Evolutionary conservation across 2,888 invertebrate species (phyloP).

Genomic region (Pasiphila rectangulata): DNA sequence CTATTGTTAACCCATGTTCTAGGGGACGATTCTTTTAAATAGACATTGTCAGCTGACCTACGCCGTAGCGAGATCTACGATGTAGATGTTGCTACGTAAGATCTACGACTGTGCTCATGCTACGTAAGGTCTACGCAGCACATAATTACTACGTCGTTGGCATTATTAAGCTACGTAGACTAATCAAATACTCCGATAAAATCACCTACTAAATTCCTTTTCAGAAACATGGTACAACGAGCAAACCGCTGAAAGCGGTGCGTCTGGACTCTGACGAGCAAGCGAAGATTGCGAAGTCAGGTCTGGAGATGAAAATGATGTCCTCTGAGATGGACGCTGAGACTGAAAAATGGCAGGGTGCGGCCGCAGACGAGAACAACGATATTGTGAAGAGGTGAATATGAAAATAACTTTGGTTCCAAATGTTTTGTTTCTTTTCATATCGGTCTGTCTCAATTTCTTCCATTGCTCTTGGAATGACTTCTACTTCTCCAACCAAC

Average conservation of each 20-base stretch:
- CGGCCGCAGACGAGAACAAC: slow-evolving; percentile 87
- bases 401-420: too few relatives aligned
- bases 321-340: slow-evolving; percentile 97
- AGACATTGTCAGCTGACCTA: too few relatives aligned
- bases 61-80: slow-evolving; percentile 25
- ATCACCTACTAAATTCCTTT: slow-evolving; percentile 28
- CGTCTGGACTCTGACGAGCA: slow-evolving; percentile 96
- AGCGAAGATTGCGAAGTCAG: slow-evolving; percentile 97
- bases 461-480: too few relatives aligned
- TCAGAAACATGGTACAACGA: slow-evolving; percentile 98
- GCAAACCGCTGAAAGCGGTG: slow-evolving; percentile 94
- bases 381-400: slow-evolving; percentile 86
- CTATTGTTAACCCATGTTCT: too few relatives aligned
- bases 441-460: too few relatives aligned
- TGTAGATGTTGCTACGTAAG: neutral
- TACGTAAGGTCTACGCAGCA: neutral
- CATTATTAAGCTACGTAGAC: neutral
- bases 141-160: neutral
- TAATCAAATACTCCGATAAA: too few relatives aligned
- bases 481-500: too few relatives aligned
- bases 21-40: too few relatives aligned
- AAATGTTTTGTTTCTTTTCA: too few relatives aligned
- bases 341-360: slow-evolving; percentile 96
- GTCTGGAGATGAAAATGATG: slow-evolving; percentile 97
- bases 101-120: neutral